Percentiles rank a stretch among this genome's conserved stretches.
These are phyloP conservation scores for Sternarchorhynchus goeldii DNA, from an alignment of 2,797 vertebrate species.

Conservation along the genomic window DNA sequence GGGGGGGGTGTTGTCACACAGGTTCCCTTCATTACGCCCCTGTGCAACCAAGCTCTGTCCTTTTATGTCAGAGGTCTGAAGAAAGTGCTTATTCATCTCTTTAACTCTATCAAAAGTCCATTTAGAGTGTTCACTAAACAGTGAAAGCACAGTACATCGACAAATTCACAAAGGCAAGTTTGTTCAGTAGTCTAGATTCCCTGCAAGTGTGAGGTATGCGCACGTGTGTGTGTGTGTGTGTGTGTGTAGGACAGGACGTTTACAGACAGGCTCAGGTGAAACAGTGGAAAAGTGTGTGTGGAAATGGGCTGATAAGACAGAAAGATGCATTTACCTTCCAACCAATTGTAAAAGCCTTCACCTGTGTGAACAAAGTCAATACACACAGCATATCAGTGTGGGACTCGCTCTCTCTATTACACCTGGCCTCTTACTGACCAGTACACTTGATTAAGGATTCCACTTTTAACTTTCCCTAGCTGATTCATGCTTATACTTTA, in stretches of 20 bases:
- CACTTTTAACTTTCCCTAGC: no score
- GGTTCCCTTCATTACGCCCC: not conserved
- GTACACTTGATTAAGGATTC: no score
- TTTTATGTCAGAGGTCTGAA: conserved; percentile 26
- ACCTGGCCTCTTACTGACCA: not conserved
- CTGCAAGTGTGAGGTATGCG: not conserved
- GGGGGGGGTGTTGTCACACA: not conserved
- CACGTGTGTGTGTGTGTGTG: not conserved
- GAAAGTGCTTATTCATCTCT: not conserved
- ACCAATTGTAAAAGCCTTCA: conserved; percentile 92
- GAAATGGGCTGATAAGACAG: conserved; percentile 3
- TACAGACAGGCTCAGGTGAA: not conserved
- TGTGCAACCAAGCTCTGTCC: not conserved
- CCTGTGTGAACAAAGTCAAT: conserved; percentile 69
- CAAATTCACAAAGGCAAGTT: not conserved
- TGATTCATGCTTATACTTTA: no score
- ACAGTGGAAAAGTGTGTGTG: conserved; percentile 4
- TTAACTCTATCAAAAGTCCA: not conserved
- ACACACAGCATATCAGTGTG: conserved; percentile 17
- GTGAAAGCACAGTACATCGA: not conserved
- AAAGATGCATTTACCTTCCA: conserved; percentile 82
- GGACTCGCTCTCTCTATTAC: not conserved
- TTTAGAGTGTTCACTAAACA: conserved; percentile 14
- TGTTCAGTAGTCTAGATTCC: conserved; percentile 9
- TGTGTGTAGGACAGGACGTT: conserved; percentile 4